Conservation (phyloP, 2,113 vertebrate species). For the Chionodraco myersi region DNA sequence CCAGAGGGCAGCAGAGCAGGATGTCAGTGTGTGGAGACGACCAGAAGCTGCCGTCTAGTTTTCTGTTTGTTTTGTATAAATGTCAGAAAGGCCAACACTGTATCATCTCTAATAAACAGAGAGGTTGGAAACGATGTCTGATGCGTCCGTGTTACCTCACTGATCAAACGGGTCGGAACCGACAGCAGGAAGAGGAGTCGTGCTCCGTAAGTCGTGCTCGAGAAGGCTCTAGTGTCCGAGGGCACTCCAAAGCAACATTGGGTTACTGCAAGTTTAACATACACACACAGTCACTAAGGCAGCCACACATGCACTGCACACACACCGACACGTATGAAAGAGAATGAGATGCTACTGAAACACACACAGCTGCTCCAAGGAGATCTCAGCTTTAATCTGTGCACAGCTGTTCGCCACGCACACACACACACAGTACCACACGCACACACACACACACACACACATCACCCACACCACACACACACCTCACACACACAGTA, state of each 20-base stretch:
- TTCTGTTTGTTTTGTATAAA: constrained; percentile 74
- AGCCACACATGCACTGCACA: background rate
- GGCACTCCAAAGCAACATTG: too few species aligned
- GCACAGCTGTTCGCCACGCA: constrained; percentile 29
- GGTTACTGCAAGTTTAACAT: too few species aligned
- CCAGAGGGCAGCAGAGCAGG: background rate
- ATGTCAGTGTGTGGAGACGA: constrained; percentile 39
- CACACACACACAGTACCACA: background rate
- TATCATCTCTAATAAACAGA: constrained; percentile 83
- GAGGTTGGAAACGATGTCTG: constrained; percentile 57
- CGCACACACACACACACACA: background rate
- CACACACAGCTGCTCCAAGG: constrained; percentile 10
- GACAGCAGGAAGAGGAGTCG: too few species aligned
- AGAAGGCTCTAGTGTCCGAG: too few species aligned
- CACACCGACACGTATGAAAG: background rate
- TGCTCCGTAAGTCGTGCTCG: too few species aligned
- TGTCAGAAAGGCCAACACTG: constrained; percentile 72
- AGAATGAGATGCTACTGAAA: background rate
- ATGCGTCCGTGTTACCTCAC: background rate
- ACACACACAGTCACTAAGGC: too few species aligned
- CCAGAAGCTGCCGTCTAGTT: constrained; percentile 70
- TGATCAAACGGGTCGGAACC: too few species aligned
- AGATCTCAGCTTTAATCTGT: constrained; percentile 49
- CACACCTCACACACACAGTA: background rate
- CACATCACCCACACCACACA: too few species aligned